Percentiles rank a stretch among this genome's conserved stretches.
Conservation (phyloP, 2,113 vertebrate genomes). For the Motacilla alba region DNA sequence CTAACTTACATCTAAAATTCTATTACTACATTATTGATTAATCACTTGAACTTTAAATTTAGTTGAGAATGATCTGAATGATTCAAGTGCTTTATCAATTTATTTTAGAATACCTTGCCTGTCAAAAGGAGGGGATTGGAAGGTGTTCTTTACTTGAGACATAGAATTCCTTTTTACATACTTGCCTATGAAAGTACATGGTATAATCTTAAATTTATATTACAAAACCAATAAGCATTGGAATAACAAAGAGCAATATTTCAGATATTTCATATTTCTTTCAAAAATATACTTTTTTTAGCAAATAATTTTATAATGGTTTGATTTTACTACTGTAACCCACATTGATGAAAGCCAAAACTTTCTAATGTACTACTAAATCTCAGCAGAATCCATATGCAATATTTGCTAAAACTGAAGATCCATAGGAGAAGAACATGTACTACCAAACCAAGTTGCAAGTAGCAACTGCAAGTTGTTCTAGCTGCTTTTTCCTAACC, state of each 20-base stretch:
- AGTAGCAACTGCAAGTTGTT: not conserved
- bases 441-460: not conserved
- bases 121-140: constrained; percentile 46
- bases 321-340: not conserved
- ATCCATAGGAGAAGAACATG: not conserved
- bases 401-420: not conserved
- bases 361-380: not conserved
- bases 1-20: constrained; percentile 62
- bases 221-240: not conserved
- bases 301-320: not conserved
- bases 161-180: not conserved
- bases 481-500: not conserved
- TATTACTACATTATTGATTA: constrained; percentile 74
- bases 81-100: constrained; percentile 56
- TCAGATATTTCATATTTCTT: not conserved
- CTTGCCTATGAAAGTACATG: not conserved
- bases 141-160: not conserved
- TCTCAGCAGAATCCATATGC: not conserved
- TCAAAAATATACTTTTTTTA: not conserved
- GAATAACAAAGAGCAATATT: not conserved
- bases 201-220: not conserved
- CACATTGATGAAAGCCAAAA: not conserved
- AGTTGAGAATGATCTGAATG: constrained; percentile 50
- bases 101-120: constrained; percentile 51
- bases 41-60: constrained; percentile 70